Percentiles rank a stretch among this genome's conserved stretches.
phyloP scores from a whole-genome alignment of 2,888 invertebrate genomes.

The Andricus curvator region DNA sequence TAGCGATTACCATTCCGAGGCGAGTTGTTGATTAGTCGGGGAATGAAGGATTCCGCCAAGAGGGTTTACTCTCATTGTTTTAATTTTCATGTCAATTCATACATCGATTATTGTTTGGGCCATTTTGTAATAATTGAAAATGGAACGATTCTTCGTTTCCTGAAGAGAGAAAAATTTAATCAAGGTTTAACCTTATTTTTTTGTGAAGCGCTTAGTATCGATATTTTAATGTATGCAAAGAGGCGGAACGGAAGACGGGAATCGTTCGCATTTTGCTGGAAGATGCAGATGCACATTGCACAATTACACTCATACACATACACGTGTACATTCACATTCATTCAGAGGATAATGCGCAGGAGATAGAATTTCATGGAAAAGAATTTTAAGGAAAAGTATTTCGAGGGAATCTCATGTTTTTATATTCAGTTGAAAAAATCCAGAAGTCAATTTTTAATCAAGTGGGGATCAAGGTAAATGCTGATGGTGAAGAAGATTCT shows the following conservation, averaged over 20 bases:
- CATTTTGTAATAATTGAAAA: background rate
- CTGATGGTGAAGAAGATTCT: background rate
- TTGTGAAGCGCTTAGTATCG: background rate
- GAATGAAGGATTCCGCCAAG: conserved; percentile 2
- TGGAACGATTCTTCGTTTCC: background rate
- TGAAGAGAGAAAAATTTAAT: background rate
- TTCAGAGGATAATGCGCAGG: conserved; percentile 27
- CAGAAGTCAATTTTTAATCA: conserved; percentile 24
- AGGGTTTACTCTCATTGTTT: conserved; percentile 8
- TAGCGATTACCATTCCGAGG: conserved; percentile 40
- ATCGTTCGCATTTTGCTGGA: conserved; percentile 8
- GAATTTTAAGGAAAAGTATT: conserved; percentile 1
- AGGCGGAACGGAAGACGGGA: background rate
- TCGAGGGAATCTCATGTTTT: background rate
- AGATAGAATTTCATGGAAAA: background rate
- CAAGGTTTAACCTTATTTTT: background rate
- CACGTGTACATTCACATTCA: conserved; percentile 45
- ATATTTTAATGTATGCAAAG: conserved; percentile 13
- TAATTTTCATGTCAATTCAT: background rate
- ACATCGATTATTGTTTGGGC: conserved; percentile 30
- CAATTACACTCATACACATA: conserved; percentile 40
- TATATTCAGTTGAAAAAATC: conserved; percentile 16
- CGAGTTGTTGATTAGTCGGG: conserved; percentile 38
- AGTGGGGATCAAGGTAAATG: conserved; percentile 7
- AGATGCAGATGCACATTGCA: conserved; percentile 36